Evolutionary conservation across 2,888 invertebrate species (phyloP), one percentile per base, ranked within the genome.

Genomic region (Acrobasis consociella): DNA sequence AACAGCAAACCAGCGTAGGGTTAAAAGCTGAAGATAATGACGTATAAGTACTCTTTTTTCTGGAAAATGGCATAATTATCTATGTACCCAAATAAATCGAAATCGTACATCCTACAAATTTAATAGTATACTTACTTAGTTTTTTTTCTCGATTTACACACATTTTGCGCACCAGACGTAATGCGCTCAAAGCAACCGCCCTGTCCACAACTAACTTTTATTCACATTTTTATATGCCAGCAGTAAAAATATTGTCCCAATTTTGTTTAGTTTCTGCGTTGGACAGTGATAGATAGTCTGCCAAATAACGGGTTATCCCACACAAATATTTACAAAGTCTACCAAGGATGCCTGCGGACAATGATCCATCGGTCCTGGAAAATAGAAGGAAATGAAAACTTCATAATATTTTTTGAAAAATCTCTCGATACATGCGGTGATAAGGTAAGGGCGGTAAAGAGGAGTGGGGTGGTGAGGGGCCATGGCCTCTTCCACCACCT

Each of bases 241-340:
- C 66, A 63, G 63, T 71, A 68, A 71, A 76, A 76, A 81, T 76
- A 72, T 79, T 73, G 69, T 59, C 63, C 68, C 67, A 73, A 77
- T 77, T 77, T 78, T 73, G 72, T 75, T 73, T 75, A 77, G 74
- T 72, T 75, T 73, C 77, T 83, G 83, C 70, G 69, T 71, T 62
- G 72, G 85, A 83, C 85, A 78, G 72, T 85, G 85, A 85, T 82
- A 80, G 80, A 85, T 85, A 77, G 81, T 73, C 73, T 71, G 67
- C 72, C 72, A 73, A 80, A 79, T 78, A 83, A 82, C 77, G 78
- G 79, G 81, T 80, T 81, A 72, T 72, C 72, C 70, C 65, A 68
- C 72, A 74, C 76, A 78, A 83, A 83, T 81, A 82, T 83, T 83
- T 82, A 78, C 79, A 72, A 81, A 82, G 69, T 81, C 73, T 53